Base-by-base conservation (phyloP, 2,888 invertebrate species). In the Thalpophila matura region DNA sequence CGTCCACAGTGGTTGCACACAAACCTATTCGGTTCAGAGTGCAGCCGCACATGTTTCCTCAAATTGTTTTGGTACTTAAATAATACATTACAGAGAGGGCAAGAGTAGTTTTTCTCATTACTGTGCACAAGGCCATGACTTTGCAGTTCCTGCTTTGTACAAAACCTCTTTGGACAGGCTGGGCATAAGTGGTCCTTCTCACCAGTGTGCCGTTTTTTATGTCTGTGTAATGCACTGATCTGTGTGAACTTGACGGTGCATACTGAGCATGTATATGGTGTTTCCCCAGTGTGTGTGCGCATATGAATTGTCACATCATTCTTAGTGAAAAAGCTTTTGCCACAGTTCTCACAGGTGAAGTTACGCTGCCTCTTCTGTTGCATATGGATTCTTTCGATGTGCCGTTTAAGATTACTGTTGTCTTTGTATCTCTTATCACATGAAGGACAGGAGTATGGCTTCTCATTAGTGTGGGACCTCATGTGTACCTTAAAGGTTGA, bases 31-130 rank as follows among this genome's bases (percentile, higher is more conserved):
- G 87, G 85, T 37, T 91, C 86, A 0, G 81, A 77, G 68, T 95
- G 94, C 10, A 86, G 68, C 43, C 88, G 85, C 81, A 95, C 84
- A 78, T 96, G 96, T 45, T 95, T 95, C 47, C 88, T 92, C 12
- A 96, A 86, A 83, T 93, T 95, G 38, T 92, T 91, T 24, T 92
- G 91, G 22, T 95, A 95, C 68, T 96, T 92, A 77, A 95, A 95
- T 5, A 87, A 81, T 9, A 91, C 83, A 64, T 91, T 91, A 74
- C 96, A 96, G 4, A 89, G 71, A 1, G 87, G 64, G 45, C 95
- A 95, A 0, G 83, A 63, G 66, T 79, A 92, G 5, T 89, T 87
- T 61, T 90, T 92, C 10, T 87, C 87, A 45, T 80, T 85, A 0
- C 87, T 86, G 55, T 95, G 95, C 1, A 88, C 90, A 14, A 77